Conservation (phyloP, 2,113 vertebrate genomes). For the Anarrhichthys ocellatus region DNA sequence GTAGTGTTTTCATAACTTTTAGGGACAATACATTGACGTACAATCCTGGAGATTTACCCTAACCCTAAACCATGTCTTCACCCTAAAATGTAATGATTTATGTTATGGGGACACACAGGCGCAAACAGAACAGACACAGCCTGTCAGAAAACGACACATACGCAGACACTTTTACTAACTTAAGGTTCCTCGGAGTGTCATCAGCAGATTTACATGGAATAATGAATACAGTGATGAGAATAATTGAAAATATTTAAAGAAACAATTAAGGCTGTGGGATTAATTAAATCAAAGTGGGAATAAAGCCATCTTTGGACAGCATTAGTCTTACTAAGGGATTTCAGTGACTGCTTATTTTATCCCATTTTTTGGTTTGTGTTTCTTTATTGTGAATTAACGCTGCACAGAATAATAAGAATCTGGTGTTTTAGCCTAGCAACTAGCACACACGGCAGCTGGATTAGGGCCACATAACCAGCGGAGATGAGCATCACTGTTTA, state of each 20-base stretch:
- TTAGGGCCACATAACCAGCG: slow-evolving; percentile 6
- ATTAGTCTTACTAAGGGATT: background rate
- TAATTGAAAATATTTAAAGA: background rate
- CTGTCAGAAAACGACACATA: background rate
- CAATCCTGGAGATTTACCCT: too few relatives aligned
- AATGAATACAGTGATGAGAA: background rate
- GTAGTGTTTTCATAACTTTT: too few relatives aligned
- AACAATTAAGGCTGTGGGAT: slow-evolving; percentile 10
- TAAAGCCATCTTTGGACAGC: slow-evolving; percentile 6
- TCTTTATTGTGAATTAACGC: slow-evolving; percentile 20
- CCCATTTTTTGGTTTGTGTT: slow-evolving; percentile 8
- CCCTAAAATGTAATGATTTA: too few relatives aligned
- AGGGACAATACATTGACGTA: too few relatives aligned
- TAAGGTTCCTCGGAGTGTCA: background rate
- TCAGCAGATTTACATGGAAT: background rate
- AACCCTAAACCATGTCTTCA: too few relatives aligned
- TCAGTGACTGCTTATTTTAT: background rate
- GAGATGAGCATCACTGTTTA: slow-evolving; percentile 17
- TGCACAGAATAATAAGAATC: slow-evolving; percentile 26
- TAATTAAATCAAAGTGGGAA: slow-evolving; percentile 4
- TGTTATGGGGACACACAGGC: background rate
- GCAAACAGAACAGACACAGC: too few relatives aligned
- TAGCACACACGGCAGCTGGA: slow-evolving; percentile 22
- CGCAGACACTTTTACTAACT: background rate
- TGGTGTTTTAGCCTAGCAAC: slow-evolving; percentile 25